Conservation (phyloP, 2,888 invertebrate genomes). For the Cheilosia vulpina region DNA sequence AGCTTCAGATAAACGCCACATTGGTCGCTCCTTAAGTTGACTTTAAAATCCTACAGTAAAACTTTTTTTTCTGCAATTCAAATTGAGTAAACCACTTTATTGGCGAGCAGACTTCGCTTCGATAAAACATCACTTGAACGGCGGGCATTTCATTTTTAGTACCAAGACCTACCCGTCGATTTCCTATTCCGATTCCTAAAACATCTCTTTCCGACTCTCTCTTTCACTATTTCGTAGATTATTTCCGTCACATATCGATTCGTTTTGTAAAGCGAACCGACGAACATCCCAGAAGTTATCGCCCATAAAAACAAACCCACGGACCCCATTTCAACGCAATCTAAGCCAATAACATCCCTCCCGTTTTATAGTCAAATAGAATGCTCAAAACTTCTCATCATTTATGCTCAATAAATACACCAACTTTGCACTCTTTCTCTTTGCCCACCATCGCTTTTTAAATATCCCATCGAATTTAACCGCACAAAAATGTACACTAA, state of each 20-base stretch:
- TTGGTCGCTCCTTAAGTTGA: too few species aligned
- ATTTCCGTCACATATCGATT: background rate
- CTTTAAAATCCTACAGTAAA: too few species aligned
- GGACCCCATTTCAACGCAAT: background rate
- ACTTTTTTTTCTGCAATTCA: too few species aligned
- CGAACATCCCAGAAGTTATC: background rate
- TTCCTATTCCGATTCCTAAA: background rate
- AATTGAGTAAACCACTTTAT: too few species aligned
- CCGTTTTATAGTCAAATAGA: constrained; percentile 13
- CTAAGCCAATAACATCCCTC: constrained; percentile 5
- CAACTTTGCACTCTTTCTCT: background rate
- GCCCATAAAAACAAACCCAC: constrained; percentile 19
- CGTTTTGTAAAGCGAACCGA: background rate
- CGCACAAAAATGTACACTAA: constrained; percentile 67
- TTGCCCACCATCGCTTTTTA: background rate
- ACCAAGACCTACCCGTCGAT: background rate
- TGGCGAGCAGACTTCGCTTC: too few species aligned
- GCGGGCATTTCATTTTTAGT: background rate
- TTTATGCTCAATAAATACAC: constrained; percentile 45
- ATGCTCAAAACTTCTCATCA: constrained; percentile 12
- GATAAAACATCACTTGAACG: too few species aligned
- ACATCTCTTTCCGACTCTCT: background rate
- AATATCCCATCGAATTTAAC: constrained; percentile 38
- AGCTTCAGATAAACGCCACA: too few species aligned
- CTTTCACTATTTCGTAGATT: background rate